Evolutionary conservation across 2,888 invertebrate genomes (phyloP).

Genomic region (Eupelmus urozonus): DNA sequence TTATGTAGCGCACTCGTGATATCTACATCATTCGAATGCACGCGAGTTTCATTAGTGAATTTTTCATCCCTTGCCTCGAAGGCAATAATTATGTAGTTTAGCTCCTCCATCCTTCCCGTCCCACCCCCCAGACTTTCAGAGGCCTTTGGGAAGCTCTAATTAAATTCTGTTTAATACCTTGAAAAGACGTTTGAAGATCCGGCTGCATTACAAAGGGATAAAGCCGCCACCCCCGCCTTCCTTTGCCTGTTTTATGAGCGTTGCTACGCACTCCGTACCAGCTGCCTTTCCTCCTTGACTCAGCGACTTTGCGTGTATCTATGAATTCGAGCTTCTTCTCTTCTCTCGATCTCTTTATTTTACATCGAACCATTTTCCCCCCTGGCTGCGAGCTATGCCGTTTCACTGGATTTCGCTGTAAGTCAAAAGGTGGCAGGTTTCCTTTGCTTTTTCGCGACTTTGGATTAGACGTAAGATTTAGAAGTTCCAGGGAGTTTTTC

Average conservation of each 20-base stretch:
- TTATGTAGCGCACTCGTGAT: background rate
- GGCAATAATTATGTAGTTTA: slow-evolving; percentile 22
- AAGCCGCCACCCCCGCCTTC: background rate
- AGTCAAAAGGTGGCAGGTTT: too few relatives aligned
- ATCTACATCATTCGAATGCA: background rate
- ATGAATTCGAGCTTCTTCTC: background rate
- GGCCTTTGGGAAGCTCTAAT: slow-evolving; percentile 26
- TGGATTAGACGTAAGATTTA: too few relatives aligned
- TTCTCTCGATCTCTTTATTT: background rate
- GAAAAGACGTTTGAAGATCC: slow-evolving; percentile 52
- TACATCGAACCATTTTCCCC: too few relatives aligned
- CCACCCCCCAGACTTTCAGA: background rate
- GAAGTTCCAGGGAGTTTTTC: too few relatives aligned
- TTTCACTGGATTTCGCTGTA: too few relatives aligned
- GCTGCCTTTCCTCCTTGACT: background rate
- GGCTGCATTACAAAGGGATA: slow-evolving; percentile 58
- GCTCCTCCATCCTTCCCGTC: background rate
- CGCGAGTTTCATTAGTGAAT: background rate
- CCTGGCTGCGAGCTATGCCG: too few relatives aligned
- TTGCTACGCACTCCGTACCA: background rate
- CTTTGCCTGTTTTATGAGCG: slow-evolving; percentile 2
- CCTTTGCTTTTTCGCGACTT: too few relatives aligned
- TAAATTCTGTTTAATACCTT: slow-evolving; percentile 45
- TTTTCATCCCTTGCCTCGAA: slow-evolving; percentile 21
- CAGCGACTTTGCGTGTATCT: background rate